A percentile compares a stretch with the other conserved stretches of the same genome.
These are phyloP conservation scores for Plumapathes pennacea DNA, from an alignment of 92 coral and sea anemone genomes.

Conservation along the genomic window DNA sequence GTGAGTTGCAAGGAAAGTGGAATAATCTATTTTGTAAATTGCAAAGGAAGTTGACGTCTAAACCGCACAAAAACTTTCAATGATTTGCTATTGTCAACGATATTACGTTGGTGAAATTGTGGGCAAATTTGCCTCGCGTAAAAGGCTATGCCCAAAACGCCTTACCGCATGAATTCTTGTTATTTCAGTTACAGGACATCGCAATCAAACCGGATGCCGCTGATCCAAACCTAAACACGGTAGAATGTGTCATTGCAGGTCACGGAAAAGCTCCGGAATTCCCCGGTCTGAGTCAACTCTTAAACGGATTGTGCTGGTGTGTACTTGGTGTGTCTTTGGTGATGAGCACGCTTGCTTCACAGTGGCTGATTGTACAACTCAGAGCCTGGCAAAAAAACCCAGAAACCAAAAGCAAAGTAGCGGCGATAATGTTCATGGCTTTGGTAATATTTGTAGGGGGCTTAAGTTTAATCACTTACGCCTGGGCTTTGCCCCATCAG, in stretches of 20 bases:
- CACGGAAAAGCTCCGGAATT: constrained; percentile 12
- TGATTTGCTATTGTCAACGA: too few species aligned
- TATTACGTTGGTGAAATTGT: too few species aligned
- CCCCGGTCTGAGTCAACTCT: not conserved
- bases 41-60: too few species aligned
- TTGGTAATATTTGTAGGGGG: not conserved
- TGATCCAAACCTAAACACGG: constrained; percentile 8
- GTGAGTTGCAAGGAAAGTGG: too few species aligned
- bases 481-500: not conserved
- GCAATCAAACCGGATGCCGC: not conserved
- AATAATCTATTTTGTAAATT: too few species aligned
- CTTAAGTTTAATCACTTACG: not conserved
- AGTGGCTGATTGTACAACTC: not conserved
- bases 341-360: not conserved
- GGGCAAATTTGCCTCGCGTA: too few species aligned
- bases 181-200: constrained; percentile 4
- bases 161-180: too few species aligned
- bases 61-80: too few species aligned
- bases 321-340: not conserved
- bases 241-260: constrained; percentile 16
- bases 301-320: not conserved
- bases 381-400: not conserved
- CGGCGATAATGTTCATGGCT: not conserved
- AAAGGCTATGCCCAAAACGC: too few species aligned
- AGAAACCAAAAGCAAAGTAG: not conserved